Percentiles rank a stretch among this genome's conserved stretches.
These are phyloP conservation scores for Idaea dimidiata DNA, from an alignment of 2,888 invertebrate species.

Conservation along the genomic window DNA sequence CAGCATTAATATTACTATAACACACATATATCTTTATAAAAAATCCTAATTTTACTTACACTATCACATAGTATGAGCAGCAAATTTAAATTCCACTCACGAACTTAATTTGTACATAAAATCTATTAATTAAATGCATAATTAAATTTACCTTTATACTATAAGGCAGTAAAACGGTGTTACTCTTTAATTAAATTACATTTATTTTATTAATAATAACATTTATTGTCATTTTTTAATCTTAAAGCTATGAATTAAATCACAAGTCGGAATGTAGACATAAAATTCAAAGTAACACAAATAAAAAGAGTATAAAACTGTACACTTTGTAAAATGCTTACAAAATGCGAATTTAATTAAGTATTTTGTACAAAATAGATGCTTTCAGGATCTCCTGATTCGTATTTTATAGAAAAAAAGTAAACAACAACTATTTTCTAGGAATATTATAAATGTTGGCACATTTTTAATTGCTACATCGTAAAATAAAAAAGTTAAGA, in stretches of 20 bases:
- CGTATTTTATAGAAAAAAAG: background rate
- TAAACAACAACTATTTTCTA: background rate
- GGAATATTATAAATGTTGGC: background rate
- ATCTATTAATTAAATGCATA: slow-evolving; percentile 70
- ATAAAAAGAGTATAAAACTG: slow-evolving; percentile 14
- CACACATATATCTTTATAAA: slow-evolving; percentile 1
- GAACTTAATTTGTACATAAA: slow-evolving; percentile 74
- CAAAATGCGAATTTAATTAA: background rate
- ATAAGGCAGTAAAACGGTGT: slow-evolving; percentile 40
- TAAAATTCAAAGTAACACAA: slow-evolving; percentile 2
- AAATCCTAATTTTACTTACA: slow-evolving; percentile 39
- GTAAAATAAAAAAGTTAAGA: background rate
- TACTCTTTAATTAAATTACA: slow-evolving; percentile 16
- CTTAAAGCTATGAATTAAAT: slow-evolving; percentile 41
- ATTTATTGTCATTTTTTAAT: slow-evolving; percentile 48
- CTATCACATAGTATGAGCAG: slow-evolving; percentile 69
- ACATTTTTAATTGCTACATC: background rate
- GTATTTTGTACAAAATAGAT: background rate
- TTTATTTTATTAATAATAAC: slow-evolving; percentile 20
- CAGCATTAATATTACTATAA: background rate
- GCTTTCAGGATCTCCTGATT: background rate
- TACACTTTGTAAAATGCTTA: slow-evolving; percentile 6
- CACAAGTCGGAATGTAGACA: slow-evolving; percentile 43
- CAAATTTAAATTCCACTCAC: slow-evolving; percentile 46
- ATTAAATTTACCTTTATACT: slow-evolving; percentile 44